These are phyloP conservation scores for Agrypnus murinus DNA, from an alignment of 2,888 invertebrate species.

Conservation along the genomic window DNA sequence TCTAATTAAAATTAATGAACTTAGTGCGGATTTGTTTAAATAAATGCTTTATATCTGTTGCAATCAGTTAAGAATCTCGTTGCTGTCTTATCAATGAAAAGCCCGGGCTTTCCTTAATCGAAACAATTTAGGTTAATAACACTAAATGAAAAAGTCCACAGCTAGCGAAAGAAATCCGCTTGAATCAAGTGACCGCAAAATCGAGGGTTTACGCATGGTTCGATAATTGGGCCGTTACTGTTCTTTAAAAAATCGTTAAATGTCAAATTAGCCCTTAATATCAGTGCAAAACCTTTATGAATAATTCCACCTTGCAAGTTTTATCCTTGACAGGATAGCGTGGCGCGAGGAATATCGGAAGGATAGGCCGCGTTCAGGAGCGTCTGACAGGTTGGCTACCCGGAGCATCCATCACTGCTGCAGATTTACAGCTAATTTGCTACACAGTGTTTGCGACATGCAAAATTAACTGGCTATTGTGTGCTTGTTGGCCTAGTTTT, in stretches of 20 bases:
- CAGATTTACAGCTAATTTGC: conserved; percentile 70
- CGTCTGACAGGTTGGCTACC: conserved; percentile 63
- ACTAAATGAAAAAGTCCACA: conserved; percentile 1
- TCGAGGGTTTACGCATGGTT: conserved; percentile 2
- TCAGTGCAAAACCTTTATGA: too few species aligned
- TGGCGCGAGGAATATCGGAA: conserved; percentile 61
- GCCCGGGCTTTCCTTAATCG: conserved; percentile 25
- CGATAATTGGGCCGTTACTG: conserved; percentile 7
- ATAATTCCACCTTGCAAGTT: conserved; percentile 36
- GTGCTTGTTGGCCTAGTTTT: conserved; percentile 45
- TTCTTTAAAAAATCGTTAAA: background rate
- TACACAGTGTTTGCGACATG: conserved; percentile 68
- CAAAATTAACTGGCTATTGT: conserved; percentile 68
- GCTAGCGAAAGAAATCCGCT: conserved; percentile 23
- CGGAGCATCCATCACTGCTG: conserved; percentile 66
- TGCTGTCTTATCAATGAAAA: conserved; percentile 40
- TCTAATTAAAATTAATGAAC: conserved; percentile 58
- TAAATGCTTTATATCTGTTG: conserved; percentile 48
- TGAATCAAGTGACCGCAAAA: background rate
- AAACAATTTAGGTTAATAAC: conserved; percentile 33
- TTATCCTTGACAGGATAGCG: conserved; percentile 51
- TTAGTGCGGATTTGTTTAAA: conserved; percentile 49
- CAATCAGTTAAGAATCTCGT: conserved; percentile 30
- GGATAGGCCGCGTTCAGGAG: conserved; percentile 61
- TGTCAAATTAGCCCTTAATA: background rate